Evolutionary conservation across 2,113 vertebrate species (phyloP).

Genomic region (Opisthocomus hoazin): DNA sequence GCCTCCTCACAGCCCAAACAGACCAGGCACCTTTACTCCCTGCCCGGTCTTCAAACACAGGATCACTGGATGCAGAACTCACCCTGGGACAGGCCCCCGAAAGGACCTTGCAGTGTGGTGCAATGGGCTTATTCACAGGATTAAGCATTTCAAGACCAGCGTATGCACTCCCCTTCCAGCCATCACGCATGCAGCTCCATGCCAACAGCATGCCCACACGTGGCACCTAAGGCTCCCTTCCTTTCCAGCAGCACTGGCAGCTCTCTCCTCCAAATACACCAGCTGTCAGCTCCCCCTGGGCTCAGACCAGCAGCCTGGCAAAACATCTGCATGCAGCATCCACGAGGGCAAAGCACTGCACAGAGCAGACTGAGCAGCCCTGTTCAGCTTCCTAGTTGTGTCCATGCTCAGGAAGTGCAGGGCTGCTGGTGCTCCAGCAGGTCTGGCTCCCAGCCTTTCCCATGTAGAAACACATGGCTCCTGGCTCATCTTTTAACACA

Average conservation of each 20-base stretch:
- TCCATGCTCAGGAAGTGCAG: background rate
- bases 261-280: background rate
- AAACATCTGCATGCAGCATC: background rate
- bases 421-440: background rate
- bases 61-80: background rate
- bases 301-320: background rate
- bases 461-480: background rate
- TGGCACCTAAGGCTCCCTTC: background rate
- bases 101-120: accelerated
- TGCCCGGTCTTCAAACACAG: background rate
- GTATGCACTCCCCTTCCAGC: too few species aligned
- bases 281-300: background rate
- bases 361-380: background rate
- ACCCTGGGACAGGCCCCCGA: background rate
- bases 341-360: background rate
- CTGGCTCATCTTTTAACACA: background rate
- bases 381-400: background rate
- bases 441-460: too few species aligned
- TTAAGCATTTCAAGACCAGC: background rate
- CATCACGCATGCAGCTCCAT: background rate
- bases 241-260: background rate
- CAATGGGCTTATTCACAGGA: background rate
- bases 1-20: background rate
- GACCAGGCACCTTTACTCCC: background rate
- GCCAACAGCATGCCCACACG: background rate